A percentile compares a stretch with the other conserved stretches of the same genome.
phyloP scores from a whole-genome alignment of 2,888 invertebrate species.

The Cryptus armator region DNA sequence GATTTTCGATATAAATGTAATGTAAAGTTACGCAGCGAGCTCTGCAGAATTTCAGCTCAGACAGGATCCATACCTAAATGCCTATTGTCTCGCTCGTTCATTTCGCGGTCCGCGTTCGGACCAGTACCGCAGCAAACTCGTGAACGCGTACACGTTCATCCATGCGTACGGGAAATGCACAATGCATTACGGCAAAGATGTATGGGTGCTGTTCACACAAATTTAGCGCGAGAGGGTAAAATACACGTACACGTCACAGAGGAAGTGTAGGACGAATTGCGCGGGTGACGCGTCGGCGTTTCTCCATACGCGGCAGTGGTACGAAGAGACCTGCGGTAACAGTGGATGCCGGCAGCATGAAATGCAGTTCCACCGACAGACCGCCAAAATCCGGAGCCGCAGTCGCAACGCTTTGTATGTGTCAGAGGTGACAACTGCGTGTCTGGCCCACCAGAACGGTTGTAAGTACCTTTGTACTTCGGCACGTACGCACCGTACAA shows the following conservation, averaged over 20 bases:
- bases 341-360: background rate
- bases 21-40: background rate
- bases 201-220: slow-evolving; percentile 37
- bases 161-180: slow-evolving; percentile 48
- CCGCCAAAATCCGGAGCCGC: background rate
- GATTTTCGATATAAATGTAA: no score
- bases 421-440: slow-evolving; percentile 24
- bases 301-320: background rate
- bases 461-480: slow-evolving; percentile 48
- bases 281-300: slow-evolving; percentile 3
- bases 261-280: slow-evolving; percentile 10
- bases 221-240: slow-evolving; percentile 10
- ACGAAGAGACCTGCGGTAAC: background rate
- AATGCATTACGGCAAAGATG: slow-evolving; percentile 60
- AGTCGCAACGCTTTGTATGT: slow-evolving; percentile 2
- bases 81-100: slow-evolving; percentile 56
- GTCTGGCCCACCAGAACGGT: background rate
- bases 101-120: slow-evolving; percentile 50
- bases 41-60: slow-evolving; percentile 33
- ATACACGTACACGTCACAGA: no score
- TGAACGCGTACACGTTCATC: slow-evolving; percentile 45
- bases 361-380: background rate
- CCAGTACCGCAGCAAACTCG: slow-evolving; percentile 24
- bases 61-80: slow-evolving; percentile 23
- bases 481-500: slow-evolving; percentile 32